phyloP scores from a whole-genome alignment of 1,140 invertebrate species.

The Lordiphosa mommai region DNA sequence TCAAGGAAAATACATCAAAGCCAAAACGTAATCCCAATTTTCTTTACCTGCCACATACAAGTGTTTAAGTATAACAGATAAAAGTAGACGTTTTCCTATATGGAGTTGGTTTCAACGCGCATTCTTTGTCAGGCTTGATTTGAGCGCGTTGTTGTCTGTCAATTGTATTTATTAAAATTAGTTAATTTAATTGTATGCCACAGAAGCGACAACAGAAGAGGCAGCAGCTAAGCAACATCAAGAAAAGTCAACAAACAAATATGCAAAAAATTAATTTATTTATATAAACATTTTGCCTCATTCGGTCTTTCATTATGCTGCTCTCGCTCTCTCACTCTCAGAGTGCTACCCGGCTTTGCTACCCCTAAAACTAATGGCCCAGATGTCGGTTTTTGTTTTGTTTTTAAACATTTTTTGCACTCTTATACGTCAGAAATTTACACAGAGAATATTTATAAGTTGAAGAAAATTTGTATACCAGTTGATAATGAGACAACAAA shows the following conservation, averaged over 20 bases:
- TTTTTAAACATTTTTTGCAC: neutral
- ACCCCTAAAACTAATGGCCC: slow-evolving; percentile 1
- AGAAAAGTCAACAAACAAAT: slow-evolving; percentile 16
- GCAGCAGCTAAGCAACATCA: slow-evolving; percentile 14
- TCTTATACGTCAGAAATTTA: neutral
- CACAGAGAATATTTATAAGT: no score
- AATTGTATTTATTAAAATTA: slow-evolving; percentile 65
- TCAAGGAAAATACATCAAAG: slow-evolving; percentile 7
- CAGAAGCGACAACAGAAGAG: slow-evolving; percentile 7
- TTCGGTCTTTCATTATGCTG: neutral
- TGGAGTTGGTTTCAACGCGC: no score
- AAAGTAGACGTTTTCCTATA: no score
- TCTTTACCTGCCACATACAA: no score
- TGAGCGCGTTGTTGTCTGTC: slow-evolving; percentile 17
- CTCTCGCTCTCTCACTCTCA: neutral
- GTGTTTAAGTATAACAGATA: neutral
- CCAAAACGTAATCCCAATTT: slow-evolving; percentile 35
- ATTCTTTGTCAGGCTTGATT: neutral
- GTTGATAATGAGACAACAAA: no score
- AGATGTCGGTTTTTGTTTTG: neutral
- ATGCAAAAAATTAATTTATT: slow-evolving; percentile 21
- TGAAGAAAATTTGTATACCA: no score
- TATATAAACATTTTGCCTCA: slow-evolving; percentile 3
- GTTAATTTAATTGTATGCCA: slow-evolving; percentile 57
- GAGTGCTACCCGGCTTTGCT: neutral